Evolutionary conservation across 2,888 invertebrate species (phyloP).

Genomic region (Adineta ricciae): DNA sequence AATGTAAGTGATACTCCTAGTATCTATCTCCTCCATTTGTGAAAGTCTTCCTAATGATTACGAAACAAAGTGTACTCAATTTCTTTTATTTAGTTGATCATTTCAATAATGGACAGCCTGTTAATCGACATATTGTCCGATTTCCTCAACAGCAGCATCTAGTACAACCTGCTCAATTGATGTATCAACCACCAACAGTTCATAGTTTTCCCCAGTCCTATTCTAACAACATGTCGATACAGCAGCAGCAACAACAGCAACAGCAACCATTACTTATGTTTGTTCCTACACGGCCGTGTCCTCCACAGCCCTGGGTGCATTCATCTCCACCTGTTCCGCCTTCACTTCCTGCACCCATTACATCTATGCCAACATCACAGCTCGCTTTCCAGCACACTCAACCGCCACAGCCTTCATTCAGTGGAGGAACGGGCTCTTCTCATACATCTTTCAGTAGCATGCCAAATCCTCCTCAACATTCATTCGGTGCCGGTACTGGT

Average conservation of each 20-base stretch:
- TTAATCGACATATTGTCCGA: background rate
- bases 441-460: background rate
- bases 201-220: background rate
- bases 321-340: background rate
- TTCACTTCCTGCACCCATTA: background rate
- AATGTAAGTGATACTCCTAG: background rate
- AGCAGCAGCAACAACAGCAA: background rate
- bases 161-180: background rate
- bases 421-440: background rate
- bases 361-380: background rate
- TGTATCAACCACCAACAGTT: background rate
- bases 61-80: no score
- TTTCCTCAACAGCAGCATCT: background rate
- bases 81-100: conserved; percentile 3
- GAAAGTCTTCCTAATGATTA: no score
- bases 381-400: background rate
- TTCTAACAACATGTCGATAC: background rate
- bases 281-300: background rate
- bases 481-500: background rate
- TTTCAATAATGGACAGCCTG: background rate
- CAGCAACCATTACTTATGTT: background rate
- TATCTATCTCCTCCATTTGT: no score
- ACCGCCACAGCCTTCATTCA: background rate
- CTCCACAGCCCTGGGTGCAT: background rate
- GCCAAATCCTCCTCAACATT: background rate